Evolutionary conservation across 2,888 invertebrate species (phyloP), one percentile per base, ranked within the genome.

Genomic region (Alitta virens): DNA sequence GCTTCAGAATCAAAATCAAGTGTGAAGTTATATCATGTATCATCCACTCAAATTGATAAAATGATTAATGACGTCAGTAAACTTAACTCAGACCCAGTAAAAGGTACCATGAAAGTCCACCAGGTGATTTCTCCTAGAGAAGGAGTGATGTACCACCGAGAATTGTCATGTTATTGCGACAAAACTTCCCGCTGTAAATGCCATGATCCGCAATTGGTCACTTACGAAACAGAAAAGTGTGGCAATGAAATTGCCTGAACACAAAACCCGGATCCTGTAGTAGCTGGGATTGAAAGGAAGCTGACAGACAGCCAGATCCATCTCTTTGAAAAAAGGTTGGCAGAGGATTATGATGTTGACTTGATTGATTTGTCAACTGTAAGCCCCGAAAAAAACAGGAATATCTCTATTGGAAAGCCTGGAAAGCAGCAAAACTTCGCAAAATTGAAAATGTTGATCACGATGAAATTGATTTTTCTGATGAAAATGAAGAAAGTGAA

Each of bases 391-490:
- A 2, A 16, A 24, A 51, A 43, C 27, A 59, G n/a, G 62, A 62
- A 42, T 62, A 62, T 40, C 16, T 57, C 14, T 51, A 62, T 26
- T 62, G 62, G 57, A 57, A 57, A 40, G 57, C 62, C 23, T 62
- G 62, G 62, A 25, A 21, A 40, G 51, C 49, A 26, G 56, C 52
- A 18, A 57, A 57, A 42, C 33, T 57, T 14, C 14, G n/a, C 3
- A 21, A 61, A 26, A 1, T 14, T 5, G 23, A 46, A 12, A 18
- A n/a, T 12, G 12, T 52, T 53, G n/a, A n/a, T 24, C 27, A 26
- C 23, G 16, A 27, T 9, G n/a, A 26, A 21, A 38, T n/a, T 21
- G 12, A 53, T 33, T 12, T 33, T 33, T 33, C 33, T 33, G 33
- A 33, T 33, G 33, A 33, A 33, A 33, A 12, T 33, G 33, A 33